Conservation (phyloP, 2,888 invertebrate genomes). For the Lissocephala sabroskyi region DNA sequence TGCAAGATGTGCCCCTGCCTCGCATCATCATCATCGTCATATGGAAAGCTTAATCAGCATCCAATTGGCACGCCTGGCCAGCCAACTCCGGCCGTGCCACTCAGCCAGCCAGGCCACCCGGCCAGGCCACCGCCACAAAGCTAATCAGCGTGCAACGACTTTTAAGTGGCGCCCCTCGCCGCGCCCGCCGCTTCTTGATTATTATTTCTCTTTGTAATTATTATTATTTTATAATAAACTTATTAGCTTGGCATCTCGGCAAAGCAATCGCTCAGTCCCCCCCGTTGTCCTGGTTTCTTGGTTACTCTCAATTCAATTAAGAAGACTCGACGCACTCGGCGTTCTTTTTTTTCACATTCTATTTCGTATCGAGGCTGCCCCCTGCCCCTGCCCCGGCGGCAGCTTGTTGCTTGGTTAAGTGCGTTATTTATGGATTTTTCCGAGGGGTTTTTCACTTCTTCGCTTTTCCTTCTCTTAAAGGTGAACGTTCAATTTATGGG, state of each 20-base stretch:
- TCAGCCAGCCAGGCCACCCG: slow-evolving; percentile 3
- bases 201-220: slow-evolving; percentile 42
- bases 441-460: too few relatives aligned
- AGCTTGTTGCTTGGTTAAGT: too few relatives aligned
- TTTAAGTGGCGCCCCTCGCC: slow-evolving; percentile 2
- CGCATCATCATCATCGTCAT: too few relatives aligned
- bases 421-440: too few relatives aligned
- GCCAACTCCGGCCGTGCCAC: not conserved
- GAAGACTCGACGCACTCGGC: slow-evolving; percentile 16
- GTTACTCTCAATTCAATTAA: slow-evolving; percentile 50
- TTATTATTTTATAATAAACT: slow-evolving; percentile 62
- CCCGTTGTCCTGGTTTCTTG: slow-evolving; percentile 12
- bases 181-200: slow-evolving; percentile 10
- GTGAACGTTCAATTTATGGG: too few relatives aligned
- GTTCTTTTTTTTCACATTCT: slow-evolving; percentile 48
- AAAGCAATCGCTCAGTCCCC: not conserved
- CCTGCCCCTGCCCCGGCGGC: not conserved
- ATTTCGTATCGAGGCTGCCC: slow-evolving; percentile 46
- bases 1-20: slow-evolving; percentile 4
- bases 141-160: slow-evolving; percentile 57
- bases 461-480: too few relatives aligned
- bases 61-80: slow-evolving; percentile 7
- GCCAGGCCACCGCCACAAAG: slow-evolving; percentile 50
- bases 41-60: slow-evolving; percentile 24
- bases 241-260: slow-evolving; percentile 35